Conservation (phyloP, 2,797 vertebrate species). For the Peromyscus nudipes region DNA sequence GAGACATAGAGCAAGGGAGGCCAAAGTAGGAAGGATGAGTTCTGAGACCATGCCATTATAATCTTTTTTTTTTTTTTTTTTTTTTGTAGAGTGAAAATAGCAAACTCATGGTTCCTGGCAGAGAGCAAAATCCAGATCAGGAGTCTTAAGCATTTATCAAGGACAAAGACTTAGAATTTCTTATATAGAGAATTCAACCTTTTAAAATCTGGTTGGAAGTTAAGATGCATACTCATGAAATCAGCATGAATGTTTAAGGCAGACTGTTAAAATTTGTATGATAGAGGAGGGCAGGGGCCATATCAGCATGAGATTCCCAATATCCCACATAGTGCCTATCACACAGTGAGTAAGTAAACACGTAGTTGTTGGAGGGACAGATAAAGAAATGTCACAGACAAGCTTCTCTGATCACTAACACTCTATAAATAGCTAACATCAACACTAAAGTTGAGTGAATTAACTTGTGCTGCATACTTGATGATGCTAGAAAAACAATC, state of each 20-base stretch:
- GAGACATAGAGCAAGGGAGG: background rate
- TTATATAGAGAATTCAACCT: background rate
- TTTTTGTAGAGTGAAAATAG: background rate
- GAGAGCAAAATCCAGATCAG: background rate
- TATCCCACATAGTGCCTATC: background rate
- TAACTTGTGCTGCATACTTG: background rate
- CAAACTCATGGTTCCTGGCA: background rate
- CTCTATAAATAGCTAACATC: background rate
- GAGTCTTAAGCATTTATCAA: constrained; percentile 25
- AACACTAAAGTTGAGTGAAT: background rate
- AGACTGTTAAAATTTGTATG: background rate
- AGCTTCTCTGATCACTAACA: background rate
- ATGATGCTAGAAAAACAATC: background rate
- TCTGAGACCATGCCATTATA: background rate
- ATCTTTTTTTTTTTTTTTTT: no score
- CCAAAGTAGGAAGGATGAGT: background rate
- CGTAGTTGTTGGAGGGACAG: background rate
- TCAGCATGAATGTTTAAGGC: constrained; percentile 24
- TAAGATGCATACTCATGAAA: background rate
- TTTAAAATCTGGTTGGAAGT: constrained; percentile 13
- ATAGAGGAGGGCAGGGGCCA: background rate
- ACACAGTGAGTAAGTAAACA: background rate
- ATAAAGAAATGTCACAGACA: background rate
- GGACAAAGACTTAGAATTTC: constrained; percentile 8
- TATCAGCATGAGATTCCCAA: background rate